These are phyloP conservation scores for Polyergus mexicanus DNA, from an alignment of 1,140 invertebrate species.

Conservation along the genomic window DNA sequence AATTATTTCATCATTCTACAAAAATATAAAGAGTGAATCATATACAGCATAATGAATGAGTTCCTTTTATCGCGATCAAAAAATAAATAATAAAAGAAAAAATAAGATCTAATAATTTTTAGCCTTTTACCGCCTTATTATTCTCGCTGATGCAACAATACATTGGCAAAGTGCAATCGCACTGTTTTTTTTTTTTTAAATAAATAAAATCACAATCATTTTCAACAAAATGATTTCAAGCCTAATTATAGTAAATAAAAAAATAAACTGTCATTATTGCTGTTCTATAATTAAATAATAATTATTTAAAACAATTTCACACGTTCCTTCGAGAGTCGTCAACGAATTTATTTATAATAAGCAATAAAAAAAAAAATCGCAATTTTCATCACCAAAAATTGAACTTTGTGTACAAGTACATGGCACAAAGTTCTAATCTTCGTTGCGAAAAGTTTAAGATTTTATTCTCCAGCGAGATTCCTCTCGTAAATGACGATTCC, in stretches of 20 bases:
- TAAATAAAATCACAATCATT: background rate
- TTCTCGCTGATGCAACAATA: background rate
- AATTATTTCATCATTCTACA: background rate
- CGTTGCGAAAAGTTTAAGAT: background rate
- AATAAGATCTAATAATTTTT: background rate
- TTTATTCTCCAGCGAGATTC: slow-evolving; percentile 1
- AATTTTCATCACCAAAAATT: background rate
- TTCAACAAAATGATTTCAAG: no score
- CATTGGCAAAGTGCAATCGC: background rate
- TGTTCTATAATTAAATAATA: no score
- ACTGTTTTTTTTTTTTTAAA: background rate
- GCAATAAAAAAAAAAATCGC: no score
- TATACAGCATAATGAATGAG: background rate
- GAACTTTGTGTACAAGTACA: background rate
- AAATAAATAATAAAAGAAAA: background rate
- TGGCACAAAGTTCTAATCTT: background rate
- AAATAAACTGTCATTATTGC: no score
- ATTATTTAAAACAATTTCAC: no score
- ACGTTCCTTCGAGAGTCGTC: no score
- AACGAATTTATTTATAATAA: background rate
- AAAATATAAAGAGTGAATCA: background rate
- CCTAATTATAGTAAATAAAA: no score
- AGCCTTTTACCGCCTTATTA: background rate
- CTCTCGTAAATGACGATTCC: background rate
- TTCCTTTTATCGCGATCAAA: background rate